Evolutionary conservation across 2,113 vertebrate species (phyloP).

Genomic region (Elanus axillaris): DNA sequence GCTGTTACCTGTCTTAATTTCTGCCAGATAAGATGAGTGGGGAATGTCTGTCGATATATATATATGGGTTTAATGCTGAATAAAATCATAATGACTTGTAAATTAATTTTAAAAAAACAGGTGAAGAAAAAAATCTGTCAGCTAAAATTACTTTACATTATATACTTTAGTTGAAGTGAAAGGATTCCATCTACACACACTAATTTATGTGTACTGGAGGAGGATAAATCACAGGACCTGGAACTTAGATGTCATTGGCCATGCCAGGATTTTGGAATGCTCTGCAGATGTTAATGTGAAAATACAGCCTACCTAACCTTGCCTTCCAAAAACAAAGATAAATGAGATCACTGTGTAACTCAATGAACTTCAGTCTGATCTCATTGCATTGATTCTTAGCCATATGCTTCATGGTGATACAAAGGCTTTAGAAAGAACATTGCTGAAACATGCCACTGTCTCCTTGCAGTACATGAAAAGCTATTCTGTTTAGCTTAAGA

Average conservation of each 20-base stretch:
- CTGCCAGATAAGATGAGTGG: not conserved
- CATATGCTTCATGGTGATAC: not conserved
- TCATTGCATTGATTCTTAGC: not conserved
- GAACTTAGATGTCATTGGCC: not conserved
- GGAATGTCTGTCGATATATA: not conserved
- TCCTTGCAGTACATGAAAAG: not conserved
- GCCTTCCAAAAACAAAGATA: constrained; percentile 19
- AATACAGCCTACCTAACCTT: not conserved
- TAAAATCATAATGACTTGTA: constrained; percentile 22
- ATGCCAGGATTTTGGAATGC: constrained; percentile 37
- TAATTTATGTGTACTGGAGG: constrained; percentile 16
- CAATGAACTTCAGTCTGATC: not conserved
- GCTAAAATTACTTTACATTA: not conserved
- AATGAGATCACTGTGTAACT: not conserved
- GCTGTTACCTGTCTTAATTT: not conserved
- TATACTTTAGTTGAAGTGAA: not conserved
- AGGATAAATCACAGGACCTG: constrained; percentile 40
- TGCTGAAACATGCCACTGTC: not conserved
- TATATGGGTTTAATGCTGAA: not conserved
- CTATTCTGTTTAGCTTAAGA: not conserved
- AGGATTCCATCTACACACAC: not conserved
- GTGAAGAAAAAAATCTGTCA: constrained; percentile 40
- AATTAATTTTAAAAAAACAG: not conserved
- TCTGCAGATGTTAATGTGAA: constrained; percentile 49
- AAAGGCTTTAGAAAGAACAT: not conserved